Evolutionary conservation across 2,888 invertebrate species (phyloP).

Genomic region (Lissonota sp.): DNA sequence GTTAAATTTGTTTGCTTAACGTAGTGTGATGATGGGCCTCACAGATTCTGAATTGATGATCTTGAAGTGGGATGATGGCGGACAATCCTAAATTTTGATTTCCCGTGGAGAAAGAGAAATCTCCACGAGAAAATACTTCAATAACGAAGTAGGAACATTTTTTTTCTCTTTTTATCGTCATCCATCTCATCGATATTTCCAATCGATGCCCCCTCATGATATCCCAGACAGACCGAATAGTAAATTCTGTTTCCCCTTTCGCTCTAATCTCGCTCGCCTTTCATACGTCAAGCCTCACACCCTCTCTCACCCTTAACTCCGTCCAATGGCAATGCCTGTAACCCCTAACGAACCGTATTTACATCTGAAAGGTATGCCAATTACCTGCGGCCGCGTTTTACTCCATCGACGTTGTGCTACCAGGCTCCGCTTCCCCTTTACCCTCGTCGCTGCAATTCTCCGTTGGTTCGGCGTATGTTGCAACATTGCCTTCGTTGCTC

Average conservation of each 20-base stretch:
- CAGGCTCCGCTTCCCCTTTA: slow-evolving; percentile 13
- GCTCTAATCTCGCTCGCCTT: not conserved
- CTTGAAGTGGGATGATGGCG: too few relatives aligned
- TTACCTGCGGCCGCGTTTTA: slow-evolving; percentile 77
- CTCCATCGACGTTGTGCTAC: slow-evolving; percentile 71
- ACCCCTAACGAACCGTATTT: slow-evolving; percentile 81
- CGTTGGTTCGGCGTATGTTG: not conserved
- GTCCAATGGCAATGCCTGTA: slow-evolving; percentile 61
- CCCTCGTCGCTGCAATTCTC: slow-evolving; percentile 25
- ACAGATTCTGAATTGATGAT: too few relatives aligned
- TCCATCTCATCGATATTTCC: not conserved
- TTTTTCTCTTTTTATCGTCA: too few relatives aligned
- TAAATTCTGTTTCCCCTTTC: slow-evolving; percentile 3
- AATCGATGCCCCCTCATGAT: not conserved
- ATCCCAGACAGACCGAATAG: not conserved
- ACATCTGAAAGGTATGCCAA: slow-evolving; percentile 81
- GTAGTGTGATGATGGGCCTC: too few relatives aligned
- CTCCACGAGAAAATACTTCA: too few relatives aligned
- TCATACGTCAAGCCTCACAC: slow-evolving; percentile 17
- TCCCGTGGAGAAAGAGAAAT: too few relatives aligned
- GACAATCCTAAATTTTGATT: too few relatives aligned
- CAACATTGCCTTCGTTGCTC: slow-evolving; percentile 34
- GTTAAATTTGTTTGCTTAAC: too few relatives aligned
- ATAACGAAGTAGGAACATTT: too few relatives aligned
- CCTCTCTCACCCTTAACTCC: not conserved